Conservation (phyloP, 1,140 invertebrate genomes). For the Phenacoccus solenopsis region DNA sequence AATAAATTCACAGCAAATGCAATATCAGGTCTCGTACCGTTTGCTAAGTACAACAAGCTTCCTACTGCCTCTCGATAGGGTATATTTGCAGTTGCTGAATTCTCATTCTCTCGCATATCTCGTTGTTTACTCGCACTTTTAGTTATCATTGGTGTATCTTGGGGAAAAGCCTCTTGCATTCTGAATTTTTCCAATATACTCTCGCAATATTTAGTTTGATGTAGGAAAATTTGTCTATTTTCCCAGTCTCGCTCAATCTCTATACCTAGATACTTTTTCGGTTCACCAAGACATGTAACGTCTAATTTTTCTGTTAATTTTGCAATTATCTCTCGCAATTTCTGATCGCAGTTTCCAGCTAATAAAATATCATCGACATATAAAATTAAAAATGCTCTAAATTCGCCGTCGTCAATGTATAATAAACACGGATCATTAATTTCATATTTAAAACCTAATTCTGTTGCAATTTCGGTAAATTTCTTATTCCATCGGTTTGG, state of each 20-base stretch:
- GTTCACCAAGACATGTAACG: conserved; percentile 31
- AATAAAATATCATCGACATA: conserved; percentile 28
- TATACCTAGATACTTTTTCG: conserved; percentile 25
- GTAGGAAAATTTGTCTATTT: conserved; percentile 23
- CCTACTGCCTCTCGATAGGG: conserved; percentile 32
- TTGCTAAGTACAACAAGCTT: conserved; percentile 31
- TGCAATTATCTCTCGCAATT: conserved; percentile 24
- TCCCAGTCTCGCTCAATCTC: background rate
- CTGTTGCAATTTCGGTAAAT: conserved; percentile 21
- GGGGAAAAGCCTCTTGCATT: conserved; percentile 31
- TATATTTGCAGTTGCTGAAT: too few relatives aligned
- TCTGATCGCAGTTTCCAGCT: conserved; percentile 23
- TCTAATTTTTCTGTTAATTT: conserved; percentile 29
- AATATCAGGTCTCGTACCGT: conserved; percentile 35
- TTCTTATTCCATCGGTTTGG: conserved; percentile 30
- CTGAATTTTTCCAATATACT: conserved; percentile 32
- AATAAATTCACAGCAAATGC: conserved; percentile 30
- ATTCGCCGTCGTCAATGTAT: background rate
- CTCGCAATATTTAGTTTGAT: conserved; percentile 34
- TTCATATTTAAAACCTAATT: background rate
- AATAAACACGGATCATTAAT: background rate
- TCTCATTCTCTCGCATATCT: too few relatives aligned
- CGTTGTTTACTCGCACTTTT: conserved; percentile 23
- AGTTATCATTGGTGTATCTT: conserved; percentile 34
- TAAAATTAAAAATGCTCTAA: conserved; percentile 26